A percentile compares a stretch with the other conserved stretches of the same genome.
Conservation (phyloP, 2,888 invertebrate genomes). For the Branchipolynoe longqiensis region DNA sequence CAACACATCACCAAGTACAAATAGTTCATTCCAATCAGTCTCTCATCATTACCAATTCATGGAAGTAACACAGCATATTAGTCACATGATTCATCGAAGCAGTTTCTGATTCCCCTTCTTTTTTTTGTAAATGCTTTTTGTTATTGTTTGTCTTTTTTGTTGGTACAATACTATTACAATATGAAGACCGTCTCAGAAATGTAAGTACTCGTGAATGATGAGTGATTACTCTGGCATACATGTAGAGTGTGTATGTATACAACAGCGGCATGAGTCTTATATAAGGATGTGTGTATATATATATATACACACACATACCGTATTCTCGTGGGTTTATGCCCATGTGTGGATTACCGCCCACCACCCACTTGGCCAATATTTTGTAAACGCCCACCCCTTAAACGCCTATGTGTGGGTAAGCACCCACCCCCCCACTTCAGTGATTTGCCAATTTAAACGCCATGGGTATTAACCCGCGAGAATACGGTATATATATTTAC, state of each 20-base stretch:
- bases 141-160: background rate
- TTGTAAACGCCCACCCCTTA: no score
- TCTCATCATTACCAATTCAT: background rate
- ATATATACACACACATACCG: background rate
- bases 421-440: no score
- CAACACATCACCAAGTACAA: no score
- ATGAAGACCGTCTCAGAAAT: slow-evolving; percentile 21
- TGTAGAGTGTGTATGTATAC: background rate
- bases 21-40: background rate
- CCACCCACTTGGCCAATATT: no score
- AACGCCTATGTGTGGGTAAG: no score
- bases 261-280: background rate
- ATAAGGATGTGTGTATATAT: background rate
- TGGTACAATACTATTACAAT: slow-evolving; percentile 23
- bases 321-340: no score
- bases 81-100: slow-evolving; percentile 13
- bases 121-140: slow-evolving; percentile 4
- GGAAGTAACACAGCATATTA: background rate
- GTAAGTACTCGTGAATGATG: slow-evolving; percentile 1
- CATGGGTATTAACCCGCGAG: no score
- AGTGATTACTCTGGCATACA: background rate
- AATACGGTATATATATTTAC: no score
- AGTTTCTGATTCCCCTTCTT: background rate
- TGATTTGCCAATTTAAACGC: no score
- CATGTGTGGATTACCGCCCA: no score